Percentiles rank a stretch among this genome's conserved stretches.
phyloP scores from a whole-genome alignment of 1,140 invertebrate genomes.

The Drosophila setifemur region DNA sequence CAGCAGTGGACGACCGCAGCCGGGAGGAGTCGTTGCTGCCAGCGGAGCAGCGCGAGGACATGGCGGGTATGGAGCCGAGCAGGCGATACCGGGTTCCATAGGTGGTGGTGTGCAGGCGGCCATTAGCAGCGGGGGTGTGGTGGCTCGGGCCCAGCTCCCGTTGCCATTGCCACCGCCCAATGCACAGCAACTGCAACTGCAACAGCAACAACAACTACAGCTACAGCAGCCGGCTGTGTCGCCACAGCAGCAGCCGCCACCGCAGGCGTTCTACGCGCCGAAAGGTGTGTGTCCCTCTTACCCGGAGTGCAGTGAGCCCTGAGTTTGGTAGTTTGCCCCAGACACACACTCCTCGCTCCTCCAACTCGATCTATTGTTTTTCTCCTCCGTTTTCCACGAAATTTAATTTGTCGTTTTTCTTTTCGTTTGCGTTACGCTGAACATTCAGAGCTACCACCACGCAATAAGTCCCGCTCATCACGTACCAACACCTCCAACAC shows the following conservation, averaged over 20 bases:
- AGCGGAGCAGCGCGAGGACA: conserved; percentile 81
- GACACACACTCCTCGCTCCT: conserved; percentile 38
- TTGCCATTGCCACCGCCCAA: conserved; percentile 72
- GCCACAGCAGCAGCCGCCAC: conserved; percentile 55
- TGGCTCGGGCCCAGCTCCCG: conserved; percentile 76
- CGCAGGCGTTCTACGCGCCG: conserved; percentile 85
- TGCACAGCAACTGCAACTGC: conserved; percentile 60
- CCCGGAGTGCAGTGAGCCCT: conserved; percentile 23
- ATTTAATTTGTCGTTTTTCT: conserved; percentile 59
- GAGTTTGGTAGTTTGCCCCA: conserved; percentile 31
- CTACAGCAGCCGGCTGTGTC: conserved; percentile 59
- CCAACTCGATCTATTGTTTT: conserved; percentile 19
- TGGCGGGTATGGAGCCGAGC: conserved; percentile 70
- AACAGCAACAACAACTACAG: conserved; percentile 60
- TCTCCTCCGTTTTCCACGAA: conserved; percentile 13
- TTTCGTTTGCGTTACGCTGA: conserved; percentile 37
- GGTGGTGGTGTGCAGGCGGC: conserved; percentile 77
- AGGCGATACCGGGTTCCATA: conserved; percentile 77
- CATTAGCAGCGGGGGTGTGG: conserved; percentile 70
- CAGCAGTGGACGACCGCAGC: conserved; percentile 83
- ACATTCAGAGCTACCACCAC: conserved; percentile 77
- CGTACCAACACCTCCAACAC: conserved; percentile 68
- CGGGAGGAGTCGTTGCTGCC: conserved; percentile 9
- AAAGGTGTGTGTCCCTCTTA: conserved; percentile 84
- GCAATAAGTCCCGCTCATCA: conserved; percentile 81